Evolutionary conservation across 2,797 vertebrate genomes (phyloP).

Genomic region (Choloepus didactylus): DNA sequence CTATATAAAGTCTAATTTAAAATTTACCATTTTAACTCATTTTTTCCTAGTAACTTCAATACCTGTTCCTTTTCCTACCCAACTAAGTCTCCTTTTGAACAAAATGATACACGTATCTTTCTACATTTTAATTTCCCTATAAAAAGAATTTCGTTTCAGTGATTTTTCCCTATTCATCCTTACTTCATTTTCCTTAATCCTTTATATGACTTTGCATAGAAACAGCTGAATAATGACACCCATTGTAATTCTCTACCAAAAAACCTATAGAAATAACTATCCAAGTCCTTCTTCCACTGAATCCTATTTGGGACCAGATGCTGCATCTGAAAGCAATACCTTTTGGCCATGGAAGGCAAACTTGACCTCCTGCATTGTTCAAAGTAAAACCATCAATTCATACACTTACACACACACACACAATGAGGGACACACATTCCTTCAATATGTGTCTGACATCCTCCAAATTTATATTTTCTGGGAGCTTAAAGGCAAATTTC

Average conservation of each 20-base stretch:
- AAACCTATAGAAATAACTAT: conserved; percentile 19
- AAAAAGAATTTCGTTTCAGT: background rate
- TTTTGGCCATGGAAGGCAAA: background rate
- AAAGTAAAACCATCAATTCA: conserved; percentile 30
- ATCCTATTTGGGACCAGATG: background rate
- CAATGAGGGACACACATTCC: background rate
- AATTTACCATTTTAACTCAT: conserved; percentile 8
- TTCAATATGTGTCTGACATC: background rate
- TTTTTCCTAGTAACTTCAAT: conserved; percentile 6
- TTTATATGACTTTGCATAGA: background rate
- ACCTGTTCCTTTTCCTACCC: background rate
- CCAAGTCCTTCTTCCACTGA: background rate
- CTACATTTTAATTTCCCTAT: background rate
- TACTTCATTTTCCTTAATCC: conserved; percentile 38
- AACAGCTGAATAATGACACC: background rate
- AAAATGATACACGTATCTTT: background rate
- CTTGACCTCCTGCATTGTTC: background rate
- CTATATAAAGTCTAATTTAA: background rate
- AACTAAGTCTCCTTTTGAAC: background rate
- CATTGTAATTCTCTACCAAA: conserved; percentile 20
- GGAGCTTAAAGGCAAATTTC: conserved; percentile 13
- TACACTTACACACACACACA: background rate
- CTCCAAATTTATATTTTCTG: conserved; percentile 52
- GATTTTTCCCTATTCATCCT: background rate
- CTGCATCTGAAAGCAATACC: background rate